These are phyloP conservation scores for Pristiophorus japonicus DNA, from an alignment of 2,113 vertebrate genomes.

Conservation along the genomic window DNA sequence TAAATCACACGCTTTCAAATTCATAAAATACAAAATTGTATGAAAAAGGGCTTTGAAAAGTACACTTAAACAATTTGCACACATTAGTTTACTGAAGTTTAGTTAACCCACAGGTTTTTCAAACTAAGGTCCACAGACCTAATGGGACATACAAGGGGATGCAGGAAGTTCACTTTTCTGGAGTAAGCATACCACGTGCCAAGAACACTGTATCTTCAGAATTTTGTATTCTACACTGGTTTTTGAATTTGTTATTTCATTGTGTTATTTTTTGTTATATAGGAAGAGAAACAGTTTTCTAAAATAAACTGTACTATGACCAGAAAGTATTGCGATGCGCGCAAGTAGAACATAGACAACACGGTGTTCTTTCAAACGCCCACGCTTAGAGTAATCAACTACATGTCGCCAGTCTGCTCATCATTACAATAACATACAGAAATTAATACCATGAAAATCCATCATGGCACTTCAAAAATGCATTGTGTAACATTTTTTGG, in stretches of 20 bases:
- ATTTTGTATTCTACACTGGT: neutral
- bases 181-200: neutral
- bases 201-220: neutral
- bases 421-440: neutral
- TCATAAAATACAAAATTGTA: neutral
- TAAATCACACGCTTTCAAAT: neutral
- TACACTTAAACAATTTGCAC: neutral
- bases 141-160: neutral
- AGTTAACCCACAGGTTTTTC: neutral
- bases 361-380: neutral
- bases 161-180: neutral
- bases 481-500: neutral
- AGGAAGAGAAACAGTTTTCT: neutral
- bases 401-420: neutral
- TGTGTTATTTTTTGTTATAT: neutral
- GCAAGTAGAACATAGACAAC: neutral
- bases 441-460: neutral
- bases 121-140: neutral
- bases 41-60: neutral
- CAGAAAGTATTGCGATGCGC: neutral
- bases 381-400: neutral
- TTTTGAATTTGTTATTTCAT: too few species aligned
- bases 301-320: neutral
- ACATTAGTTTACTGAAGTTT: neutral
- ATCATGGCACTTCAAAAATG: neutral